Evolutionary conservation across 2,797 vertebrate genomes (phyloP), one percentile per base, ranked within the genome.

Genomic region (Picus viridis): DNA sequence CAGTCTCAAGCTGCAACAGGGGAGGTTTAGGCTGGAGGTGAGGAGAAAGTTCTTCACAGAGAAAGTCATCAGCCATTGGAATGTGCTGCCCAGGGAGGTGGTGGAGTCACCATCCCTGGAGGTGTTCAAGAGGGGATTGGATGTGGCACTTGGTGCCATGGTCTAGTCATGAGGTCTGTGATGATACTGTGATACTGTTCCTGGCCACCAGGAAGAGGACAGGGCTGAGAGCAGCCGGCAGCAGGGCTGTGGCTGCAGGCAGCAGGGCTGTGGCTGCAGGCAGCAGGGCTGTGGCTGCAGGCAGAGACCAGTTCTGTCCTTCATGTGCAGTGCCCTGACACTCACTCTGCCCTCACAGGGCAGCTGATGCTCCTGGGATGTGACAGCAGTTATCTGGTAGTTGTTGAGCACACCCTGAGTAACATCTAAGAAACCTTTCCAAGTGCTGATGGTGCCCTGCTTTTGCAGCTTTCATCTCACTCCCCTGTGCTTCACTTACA

Each of bases 341-440:
- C 23, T 63, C 3, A 0, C 65, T 43, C 7, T 1, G 0, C 43
- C 58, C 39, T 83, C 0, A 0, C 68, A 22, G 70, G 7, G 29
- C 47, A 59, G 68, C 70, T 0, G 3, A n/a, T 51, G 47, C 13
- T 23, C 49, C 47, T 36, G 41, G 2, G 13, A 9, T 30, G 27
- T 6, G 36, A 12, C 23, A 72, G 43, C 5, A 72, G 9, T 12
- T 32, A 75, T 43, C 27, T 53, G 63, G 54, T 29, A 51, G 49
- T 22, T 56, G 26, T 32, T 75, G 41, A 71, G 16, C 16, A 74
- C 78, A 47, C 29, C 29, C 80, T 53, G 39, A 49, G 36, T 73
- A 36, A 58, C 0, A 0, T 49, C 1, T 4, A 36, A 71, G 17
- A 51, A 65, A 61, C 24, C 49, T 74, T 63, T 17, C 49, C 45